phyloP scores from a whole-genome alignment of 2,797 vertebrate species.

The Apogon hyalosoma region DNA sequence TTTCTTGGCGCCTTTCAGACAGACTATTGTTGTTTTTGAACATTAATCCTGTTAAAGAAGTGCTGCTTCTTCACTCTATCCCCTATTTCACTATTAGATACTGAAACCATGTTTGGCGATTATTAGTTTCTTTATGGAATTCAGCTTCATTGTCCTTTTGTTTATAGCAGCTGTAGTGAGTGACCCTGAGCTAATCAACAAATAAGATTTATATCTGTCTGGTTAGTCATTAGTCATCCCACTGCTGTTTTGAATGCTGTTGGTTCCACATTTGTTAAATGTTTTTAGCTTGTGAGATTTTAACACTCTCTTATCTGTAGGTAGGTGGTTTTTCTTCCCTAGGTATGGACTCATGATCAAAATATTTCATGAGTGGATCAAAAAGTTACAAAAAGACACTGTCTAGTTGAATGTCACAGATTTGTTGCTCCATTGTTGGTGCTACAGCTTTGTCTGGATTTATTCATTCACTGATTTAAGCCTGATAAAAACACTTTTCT shows the following conservation, averaged over 20 bases:
- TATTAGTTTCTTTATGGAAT: not conserved
- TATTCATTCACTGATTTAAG: too few species aligned
- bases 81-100: not conserved
- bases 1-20: not conserved
- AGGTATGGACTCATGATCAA: too few species aligned
- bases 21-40: not conserved
- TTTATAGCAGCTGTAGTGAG: not conserved
- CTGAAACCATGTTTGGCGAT: not conserved
- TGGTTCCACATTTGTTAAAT: too few species aligned
- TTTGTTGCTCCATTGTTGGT: too few species aligned
- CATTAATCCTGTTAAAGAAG: slow-evolving; percentile 1
- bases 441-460: too few species aligned
- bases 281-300: not conserved
- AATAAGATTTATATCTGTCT: slow-evolving; percentile 11
- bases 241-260: not conserved
- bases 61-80: not conserved
- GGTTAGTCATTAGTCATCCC: slow-evolving; percentile 35
- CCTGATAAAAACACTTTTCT: too few species aligned
- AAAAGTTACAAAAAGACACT: too few species aligned
- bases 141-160: not conserved
- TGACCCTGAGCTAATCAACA: slow-evolving; percentile 41
- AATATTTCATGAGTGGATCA: too few species aligned
- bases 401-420: too few species aligned
- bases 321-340: too few species aligned
- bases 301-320: not conserved